Evolutionary conservation across 2,797 vertebrate genomes (phyloP).

Genomic region (Silurus aristotelis): DNA sequence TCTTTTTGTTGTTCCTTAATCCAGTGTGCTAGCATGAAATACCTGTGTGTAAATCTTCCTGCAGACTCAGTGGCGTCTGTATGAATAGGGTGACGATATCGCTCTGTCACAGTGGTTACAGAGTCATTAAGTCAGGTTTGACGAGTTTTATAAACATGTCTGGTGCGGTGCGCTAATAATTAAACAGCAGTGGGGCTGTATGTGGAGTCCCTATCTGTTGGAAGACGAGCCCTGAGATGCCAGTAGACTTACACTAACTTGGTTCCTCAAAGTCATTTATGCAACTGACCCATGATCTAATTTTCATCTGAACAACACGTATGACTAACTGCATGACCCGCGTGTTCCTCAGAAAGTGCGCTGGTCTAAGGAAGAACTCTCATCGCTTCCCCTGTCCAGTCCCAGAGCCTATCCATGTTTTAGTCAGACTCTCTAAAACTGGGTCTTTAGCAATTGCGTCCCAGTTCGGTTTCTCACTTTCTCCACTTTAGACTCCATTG

Average conservation of each 20-base stretch:
- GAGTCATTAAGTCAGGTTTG: conserved; percentile 35
- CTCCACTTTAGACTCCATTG: not conserved
- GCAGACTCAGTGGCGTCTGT: conserved; percentile 6
- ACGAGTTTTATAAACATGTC: conserved; percentile 38
- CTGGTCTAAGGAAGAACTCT: conserved; percentile 6
- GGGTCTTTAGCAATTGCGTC: conserved; percentile 20
- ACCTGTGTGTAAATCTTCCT: not conserved
- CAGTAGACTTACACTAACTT: conserved; percentile 22
- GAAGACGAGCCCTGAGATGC: conserved; percentile 25
- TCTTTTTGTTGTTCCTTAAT: not conserved
- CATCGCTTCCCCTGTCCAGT: conserved; percentile 41
- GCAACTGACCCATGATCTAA: conserved; percentile 28
- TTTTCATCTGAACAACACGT: conserved; percentile 32
- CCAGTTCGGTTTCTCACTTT: not conserved
- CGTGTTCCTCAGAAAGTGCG: not conserved
- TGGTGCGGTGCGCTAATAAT: not conserved
- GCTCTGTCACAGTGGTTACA: conserved; percentile 3
- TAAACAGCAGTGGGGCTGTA: not conserved
- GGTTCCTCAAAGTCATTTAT: not conserved
- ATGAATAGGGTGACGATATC: conserved; percentile 4
- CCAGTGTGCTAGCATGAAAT: too few relatives aligned
- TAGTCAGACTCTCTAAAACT: conserved; percentile 13
- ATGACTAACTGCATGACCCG: conserved; percentile 25
- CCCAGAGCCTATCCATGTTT: conserved; percentile 43
- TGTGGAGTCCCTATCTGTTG: conserved; percentile 17